phyloP scores from a whole-genome alignment of 2,888 invertebrate species.

The Eurois occulta region DNA sequence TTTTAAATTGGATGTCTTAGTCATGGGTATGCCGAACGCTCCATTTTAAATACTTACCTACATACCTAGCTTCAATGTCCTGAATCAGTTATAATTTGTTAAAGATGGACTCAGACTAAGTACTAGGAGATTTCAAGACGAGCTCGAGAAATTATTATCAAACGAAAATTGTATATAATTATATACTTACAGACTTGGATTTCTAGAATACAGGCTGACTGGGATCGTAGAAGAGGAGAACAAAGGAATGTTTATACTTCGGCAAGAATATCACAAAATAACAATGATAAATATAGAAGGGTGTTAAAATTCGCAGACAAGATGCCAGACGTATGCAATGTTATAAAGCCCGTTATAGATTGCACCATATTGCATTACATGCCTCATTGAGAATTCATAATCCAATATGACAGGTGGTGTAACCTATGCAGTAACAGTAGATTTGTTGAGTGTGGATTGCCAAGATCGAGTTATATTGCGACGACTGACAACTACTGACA shows the following conservation, averaged over 20 bases:
- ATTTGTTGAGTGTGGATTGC: slow-evolving; percentile 27
- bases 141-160: neutral
- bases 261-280: slow-evolving; percentile 20
- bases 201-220: neutral
- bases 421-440: slow-evolving; percentile 40
- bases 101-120: neutral
- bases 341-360: slow-evolving; percentile 30
- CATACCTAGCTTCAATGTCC: neutral
- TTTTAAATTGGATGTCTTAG: slow-evolving; percentile 56
- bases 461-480: slow-evolving; percentile 22
- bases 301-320: slow-evolving; percentile 42
- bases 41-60: slow-evolving; percentile 17
- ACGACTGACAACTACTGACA: slow-evolving; percentile 36
- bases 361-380: slow-evolving; percentile 37
- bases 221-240: neutral
- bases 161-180: neutral
- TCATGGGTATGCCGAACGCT: slow-evolving; percentile 21
- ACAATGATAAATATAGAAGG: slow-evolving; percentile 18
- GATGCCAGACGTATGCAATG: slow-evolving; percentile 43
- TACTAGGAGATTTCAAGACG: neutral
- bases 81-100: neutral
- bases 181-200: neutral
- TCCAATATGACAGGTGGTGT: slow-evolving; percentile 41
- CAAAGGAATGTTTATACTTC: slow-evolving; percentile 11
- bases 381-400: slow-evolving; percentile 29